Conservation (phyloP, 2,888 invertebrate genomes). For the Calephelis perditalis region DNA sequence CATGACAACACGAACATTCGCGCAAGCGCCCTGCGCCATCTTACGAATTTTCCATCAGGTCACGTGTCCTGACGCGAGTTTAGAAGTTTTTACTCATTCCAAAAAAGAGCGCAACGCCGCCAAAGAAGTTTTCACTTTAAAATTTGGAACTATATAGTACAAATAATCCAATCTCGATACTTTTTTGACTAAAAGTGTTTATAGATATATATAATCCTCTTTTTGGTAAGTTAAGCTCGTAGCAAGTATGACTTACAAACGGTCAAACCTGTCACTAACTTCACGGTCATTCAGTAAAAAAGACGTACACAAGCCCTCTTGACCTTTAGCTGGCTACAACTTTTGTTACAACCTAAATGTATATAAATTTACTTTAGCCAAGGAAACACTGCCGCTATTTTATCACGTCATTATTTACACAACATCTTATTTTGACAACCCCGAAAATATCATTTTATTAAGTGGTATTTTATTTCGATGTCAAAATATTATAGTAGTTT, state of each 20-base stretch:
- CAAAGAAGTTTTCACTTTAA: no score
- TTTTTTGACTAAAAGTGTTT: no score
- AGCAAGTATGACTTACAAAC: conserved; percentile 10
- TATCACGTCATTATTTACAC: conserved; percentile 7
- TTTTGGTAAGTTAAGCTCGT: not conserved
- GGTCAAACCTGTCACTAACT: conserved; percentile 22
- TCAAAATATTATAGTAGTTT: conserved; percentile 3
- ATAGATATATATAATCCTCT: no score
- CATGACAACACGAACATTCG: no score
- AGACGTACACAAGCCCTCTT: conserved; percentile 14
- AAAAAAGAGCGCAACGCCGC: no score
- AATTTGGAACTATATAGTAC: no score
- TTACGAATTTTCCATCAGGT: no score
- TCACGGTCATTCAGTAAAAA: conserved; percentile 27
- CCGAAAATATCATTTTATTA: not conserved
- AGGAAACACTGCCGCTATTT: conserved; percentile 1
- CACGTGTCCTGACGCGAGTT: no score
- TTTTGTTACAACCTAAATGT: conserved; percentile 7
- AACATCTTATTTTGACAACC: conserved; percentile 8
- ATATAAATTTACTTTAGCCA: not conserved
- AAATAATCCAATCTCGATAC: no score
- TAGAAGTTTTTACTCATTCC: no score
- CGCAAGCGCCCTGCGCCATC: no score
- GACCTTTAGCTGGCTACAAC: conserved; percentile 14
- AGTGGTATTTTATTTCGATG: not conserved